Evolutionary conservation across 2,113 vertebrate genomes (phyloP).

Genomic region (Cygnus buccinator): DNA sequence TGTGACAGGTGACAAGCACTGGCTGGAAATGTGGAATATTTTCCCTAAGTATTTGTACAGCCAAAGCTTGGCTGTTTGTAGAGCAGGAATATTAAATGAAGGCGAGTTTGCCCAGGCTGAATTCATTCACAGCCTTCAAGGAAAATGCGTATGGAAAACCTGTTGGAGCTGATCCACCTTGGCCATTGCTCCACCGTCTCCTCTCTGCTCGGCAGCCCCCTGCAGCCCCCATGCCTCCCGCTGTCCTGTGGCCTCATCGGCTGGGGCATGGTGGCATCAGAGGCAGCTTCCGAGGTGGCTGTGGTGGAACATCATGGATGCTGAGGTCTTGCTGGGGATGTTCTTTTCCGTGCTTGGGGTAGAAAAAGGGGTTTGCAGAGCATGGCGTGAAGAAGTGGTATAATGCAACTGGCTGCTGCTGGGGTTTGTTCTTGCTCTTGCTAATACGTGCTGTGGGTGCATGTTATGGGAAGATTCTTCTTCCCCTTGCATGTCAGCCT

Average conservation of each 20-base stretch:
- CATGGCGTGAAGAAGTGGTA: background rate
- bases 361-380: background rate
- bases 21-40: background rate
- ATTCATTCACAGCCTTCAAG: background rate
- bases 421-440: background rate
- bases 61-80: background rate
- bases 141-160: background rate
- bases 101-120: background rate
- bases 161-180: background rate
- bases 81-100: background rate
- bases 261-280: background rate
- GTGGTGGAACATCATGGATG: accelerated
- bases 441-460: background rate
- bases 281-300: background rate
- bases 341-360: background rate
- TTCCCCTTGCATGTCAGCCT: background rate
- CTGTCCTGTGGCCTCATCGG: accelerated
- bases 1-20: background rate
- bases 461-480: accelerated
- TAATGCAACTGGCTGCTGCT: background rate
- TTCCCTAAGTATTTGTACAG: background rate
- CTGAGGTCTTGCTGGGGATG: background rate
- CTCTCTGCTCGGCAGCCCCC: background rate
- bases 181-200: background rate
- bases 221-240: accelerated